Conservation (phyloP, 1,140 invertebrate genomes). For the Chionoecetes opilio region DNA sequence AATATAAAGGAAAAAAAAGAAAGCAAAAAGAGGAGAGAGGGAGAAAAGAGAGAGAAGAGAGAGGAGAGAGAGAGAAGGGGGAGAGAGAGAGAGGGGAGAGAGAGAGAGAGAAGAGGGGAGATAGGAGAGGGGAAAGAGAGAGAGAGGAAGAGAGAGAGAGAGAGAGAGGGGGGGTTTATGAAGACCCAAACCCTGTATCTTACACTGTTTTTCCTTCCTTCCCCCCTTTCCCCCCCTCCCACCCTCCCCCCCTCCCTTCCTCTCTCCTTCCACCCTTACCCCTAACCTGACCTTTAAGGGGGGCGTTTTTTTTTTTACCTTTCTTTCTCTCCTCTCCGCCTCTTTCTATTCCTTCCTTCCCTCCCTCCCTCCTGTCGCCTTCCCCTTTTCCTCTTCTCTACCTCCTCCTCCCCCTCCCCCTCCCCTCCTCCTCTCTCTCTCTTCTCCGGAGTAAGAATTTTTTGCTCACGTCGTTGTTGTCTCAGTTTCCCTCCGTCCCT, state of each 20-base stretch:
- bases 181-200: background rate
- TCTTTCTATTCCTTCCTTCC: background rate
- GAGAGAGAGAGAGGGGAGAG: background rate
- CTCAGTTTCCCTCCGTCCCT: background rate
- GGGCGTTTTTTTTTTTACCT: background rate
- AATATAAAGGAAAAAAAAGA: no score
- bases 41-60: background rate
- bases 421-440: background rate
- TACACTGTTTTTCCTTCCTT: background rate
- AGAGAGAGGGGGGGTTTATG: background rate
- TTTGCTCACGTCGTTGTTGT: background rate
- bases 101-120: no score
- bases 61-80: background rate
- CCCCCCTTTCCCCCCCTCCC: background rate
- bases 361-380: background rate
- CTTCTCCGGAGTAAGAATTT: background rate
- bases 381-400: background rate
- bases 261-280: background rate
- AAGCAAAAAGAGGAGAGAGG: background rate
- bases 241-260: background rate
- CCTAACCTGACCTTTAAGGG: background rate
- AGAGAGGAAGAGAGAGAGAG: constrained; percentile 1
- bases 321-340: background rate
- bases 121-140: background rate
- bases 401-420: background rate